A percentile compares a stretch with the other conserved stretches of the same genome.
phyloP scores from a whole-genome alignment of 2,888 invertebrate species.

The Apamea monoglypha region DNA sequence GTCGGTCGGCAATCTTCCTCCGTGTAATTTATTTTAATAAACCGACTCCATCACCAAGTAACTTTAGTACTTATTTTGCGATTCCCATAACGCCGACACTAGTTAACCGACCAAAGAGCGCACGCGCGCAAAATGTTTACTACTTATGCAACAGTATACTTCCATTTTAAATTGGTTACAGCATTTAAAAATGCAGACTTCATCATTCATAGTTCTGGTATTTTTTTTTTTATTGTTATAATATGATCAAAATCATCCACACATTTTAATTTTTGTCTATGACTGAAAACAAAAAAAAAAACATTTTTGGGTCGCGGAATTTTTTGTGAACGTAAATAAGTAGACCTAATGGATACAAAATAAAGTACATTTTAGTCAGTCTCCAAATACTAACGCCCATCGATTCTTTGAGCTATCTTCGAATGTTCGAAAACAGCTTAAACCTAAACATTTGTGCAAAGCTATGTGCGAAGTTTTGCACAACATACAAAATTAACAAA shows the following conservation, averaged over 20 bases:
- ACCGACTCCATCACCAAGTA: too few relatives aligned
- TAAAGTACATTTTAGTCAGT: constrained; percentile 63
- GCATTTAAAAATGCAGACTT: background rate
- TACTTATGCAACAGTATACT: background rate
- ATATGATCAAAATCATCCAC: background rate
- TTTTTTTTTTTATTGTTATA: background rate
- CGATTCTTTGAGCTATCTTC: constrained; percentile 68
- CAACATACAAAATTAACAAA: constrained; percentile 27
- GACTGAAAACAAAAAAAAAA: background rate
- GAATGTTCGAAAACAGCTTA: constrained; percentile 18
- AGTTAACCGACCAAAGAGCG: too few relatives aligned
- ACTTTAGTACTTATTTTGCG: too few relatives aligned
- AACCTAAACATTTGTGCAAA: constrained; percentile 52
- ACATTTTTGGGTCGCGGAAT: background rate
- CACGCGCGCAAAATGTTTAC: too few relatives aligned
- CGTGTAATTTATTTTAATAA: too few relatives aligned
- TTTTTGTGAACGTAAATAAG: constrained; percentile 7
- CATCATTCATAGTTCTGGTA: background rate
- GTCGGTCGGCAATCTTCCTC: too few relatives aligned
- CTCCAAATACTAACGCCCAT: constrained; percentile 44
- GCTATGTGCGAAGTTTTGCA: constrained; percentile 62
- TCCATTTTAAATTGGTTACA: background rate
- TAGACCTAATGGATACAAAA: constrained; percentile 6
- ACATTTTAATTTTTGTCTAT: background rate
- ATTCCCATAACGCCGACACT: too few relatives aligned